phyloP scores from a whole-genome alignment of 2,113 vertebrate species.

The Nyctereutes procyonoides region DNA sequence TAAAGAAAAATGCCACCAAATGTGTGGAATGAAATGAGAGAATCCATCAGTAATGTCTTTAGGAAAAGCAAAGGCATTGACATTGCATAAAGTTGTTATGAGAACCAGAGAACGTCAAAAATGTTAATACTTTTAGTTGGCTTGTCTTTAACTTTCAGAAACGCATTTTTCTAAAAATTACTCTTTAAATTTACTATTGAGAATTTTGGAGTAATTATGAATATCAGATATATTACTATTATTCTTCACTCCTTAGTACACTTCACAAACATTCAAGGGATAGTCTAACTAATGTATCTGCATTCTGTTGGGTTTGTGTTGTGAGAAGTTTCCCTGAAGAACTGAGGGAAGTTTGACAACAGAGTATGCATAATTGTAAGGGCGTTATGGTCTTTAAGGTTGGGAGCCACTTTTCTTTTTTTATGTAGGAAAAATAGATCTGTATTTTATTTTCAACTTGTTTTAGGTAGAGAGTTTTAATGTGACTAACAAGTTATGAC shows the following conservation, averaged over 20 bases:
- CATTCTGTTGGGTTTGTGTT: not conserved
- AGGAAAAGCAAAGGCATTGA: not conserved
- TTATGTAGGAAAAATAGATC: constrained; percentile 53
- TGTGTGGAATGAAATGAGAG: not conserved
- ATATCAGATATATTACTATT: not conserved
- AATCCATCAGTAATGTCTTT: not conserved
- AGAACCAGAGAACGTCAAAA: not conserved
- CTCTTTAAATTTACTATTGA: constrained; percentile 17
- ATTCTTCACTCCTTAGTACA: not conserved
- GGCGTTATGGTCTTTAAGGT: constrained; percentile 9
- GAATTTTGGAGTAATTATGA: not conserved
- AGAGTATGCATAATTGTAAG: not conserved
- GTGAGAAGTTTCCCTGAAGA: not conserved
- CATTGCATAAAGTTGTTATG: not conserved
- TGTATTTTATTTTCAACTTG: constrained; percentile 70
- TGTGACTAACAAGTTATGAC: constrained; percentile 77
- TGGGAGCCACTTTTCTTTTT: constrained; percentile 16
- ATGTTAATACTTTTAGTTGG: not conserved
- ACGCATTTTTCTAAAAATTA: constrained; percentile 17
- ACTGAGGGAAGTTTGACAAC: not conserved
- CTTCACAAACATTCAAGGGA: not conserved
- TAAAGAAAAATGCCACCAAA: constrained; percentile 32
- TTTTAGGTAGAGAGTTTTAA: constrained; percentile 52
- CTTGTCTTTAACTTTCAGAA: not conserved
- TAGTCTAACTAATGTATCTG: not conserved